phyloP scores from a whole-genome alignment of 2,797 vertebrate species.

The Choloepus didactylus region DNA sequence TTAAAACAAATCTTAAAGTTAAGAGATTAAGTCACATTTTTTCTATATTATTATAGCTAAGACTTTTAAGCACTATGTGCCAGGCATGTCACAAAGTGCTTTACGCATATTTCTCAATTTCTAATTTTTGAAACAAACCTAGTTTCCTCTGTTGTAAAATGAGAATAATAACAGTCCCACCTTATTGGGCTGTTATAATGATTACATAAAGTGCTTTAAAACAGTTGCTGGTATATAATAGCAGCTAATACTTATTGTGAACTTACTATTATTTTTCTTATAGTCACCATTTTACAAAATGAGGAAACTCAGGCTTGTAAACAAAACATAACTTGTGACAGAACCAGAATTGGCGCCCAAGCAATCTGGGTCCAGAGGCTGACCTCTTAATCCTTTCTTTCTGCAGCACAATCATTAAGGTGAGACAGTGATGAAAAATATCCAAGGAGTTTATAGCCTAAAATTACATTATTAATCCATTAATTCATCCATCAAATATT shows the following conservation, averaged over 20 bases:
- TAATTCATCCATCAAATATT: not conserved
- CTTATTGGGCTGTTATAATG: not conserved
- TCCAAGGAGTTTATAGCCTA: not conserved
- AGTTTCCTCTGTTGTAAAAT: not conserved
- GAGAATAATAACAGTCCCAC: not conserved
- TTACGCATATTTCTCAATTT: not conserved
- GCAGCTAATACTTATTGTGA: not conserved
- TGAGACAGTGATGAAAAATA: not conserved
- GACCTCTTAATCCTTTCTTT: not conserved
- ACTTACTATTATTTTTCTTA: not conserved
- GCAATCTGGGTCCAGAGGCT: not conserved
- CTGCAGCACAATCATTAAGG: not conserved
- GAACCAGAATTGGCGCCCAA: not conserved
- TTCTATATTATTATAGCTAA: not conserved
- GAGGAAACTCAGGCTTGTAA: not conserved
- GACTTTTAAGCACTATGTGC: not conserved
- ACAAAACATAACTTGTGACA: not conserved
- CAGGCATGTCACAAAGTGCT: not conserved
- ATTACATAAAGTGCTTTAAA: conserved; percentile 8
- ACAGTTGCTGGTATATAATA: not conserved
- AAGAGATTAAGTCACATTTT: not conserved
- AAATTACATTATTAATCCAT: not conserved
- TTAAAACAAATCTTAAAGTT: not conserved
- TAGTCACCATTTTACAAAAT: not conserved
- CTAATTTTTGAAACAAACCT: conserved; percentile 53